These are phyloP conservation scores for Abramis brama DNA, from an alignment of 2,113 vertebrate species.

Conservation along the genomic window DNA sequence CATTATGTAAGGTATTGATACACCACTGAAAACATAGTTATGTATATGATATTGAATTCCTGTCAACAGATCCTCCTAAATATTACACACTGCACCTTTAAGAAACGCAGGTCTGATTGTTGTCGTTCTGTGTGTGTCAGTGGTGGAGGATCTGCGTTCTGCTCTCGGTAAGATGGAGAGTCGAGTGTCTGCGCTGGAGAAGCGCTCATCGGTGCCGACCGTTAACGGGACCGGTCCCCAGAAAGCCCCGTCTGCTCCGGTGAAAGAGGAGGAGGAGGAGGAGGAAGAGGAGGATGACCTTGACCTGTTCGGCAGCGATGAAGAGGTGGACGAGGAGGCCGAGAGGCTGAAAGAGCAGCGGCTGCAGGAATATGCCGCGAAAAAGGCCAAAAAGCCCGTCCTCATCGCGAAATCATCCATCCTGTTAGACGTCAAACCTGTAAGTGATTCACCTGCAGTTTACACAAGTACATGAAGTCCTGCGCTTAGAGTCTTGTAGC, in stretches of 20 bases:
- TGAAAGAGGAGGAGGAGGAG: background rate
- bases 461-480: too few species aligned
- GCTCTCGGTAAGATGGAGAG: constrained; percentile 85
- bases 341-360: constrained; percentile 86
- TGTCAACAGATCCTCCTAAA: too few species aligned
- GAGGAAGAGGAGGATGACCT: constrained; percentile 84
- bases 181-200: constrained; percentile 83
- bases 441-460: constrained; percentile 65
- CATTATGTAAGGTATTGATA: too few species aligned
- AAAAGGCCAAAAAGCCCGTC: constrained; percentile 87
- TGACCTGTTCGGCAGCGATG: constrained; percentile 88
- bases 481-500: too few species aligned
- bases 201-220: constrained; percentile 55
- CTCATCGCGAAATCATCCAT: constrained; percentile 96
- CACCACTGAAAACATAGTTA: too few species aligned
- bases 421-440: constrained; percentile 93
- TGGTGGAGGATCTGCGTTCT: constrained; percentile 83
- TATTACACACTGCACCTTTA: too few species aligned
- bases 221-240: constrained; percentile 47
- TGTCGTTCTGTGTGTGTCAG: constrained; percentile 64
- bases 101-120: background rate
- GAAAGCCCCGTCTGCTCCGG: constrained; percentile 50
- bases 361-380: constrained; percentile 86
- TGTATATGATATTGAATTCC: too few species aligned
- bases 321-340: constrained; percentile 85